phyloP scores from a whole-genome alignment of 2,797 vertebrate species.

The Aulostomus chinensis region DNA sequence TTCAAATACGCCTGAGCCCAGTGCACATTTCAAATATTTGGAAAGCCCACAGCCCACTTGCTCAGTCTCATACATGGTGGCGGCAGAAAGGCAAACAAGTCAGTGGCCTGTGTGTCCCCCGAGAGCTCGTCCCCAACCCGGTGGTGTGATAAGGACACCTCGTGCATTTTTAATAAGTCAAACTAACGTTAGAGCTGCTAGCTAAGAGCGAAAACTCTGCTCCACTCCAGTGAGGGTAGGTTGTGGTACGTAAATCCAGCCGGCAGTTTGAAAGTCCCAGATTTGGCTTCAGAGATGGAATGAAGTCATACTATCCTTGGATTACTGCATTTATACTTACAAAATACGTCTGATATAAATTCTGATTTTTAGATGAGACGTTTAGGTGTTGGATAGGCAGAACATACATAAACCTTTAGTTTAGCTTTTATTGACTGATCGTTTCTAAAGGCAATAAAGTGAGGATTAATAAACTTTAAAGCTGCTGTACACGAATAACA shows the following conservation, averaged over 20 bases:
- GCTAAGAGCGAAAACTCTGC: neutral
- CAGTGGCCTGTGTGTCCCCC: neutral
- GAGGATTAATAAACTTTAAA: neutral
- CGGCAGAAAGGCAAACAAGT: neutral
- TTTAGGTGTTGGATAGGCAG: too few species aligned
- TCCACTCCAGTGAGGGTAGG: neutral
- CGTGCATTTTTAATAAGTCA: conserved; percentile 33
- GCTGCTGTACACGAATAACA: neutral
- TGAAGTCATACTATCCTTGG: too few species aligned
- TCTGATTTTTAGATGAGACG: neutral
- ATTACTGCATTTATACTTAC: too few species aligned
- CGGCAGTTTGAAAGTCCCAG: too few species aligned
- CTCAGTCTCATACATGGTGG: neutral
- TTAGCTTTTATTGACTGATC: too few species aligned
- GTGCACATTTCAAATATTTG: conserved; percentile 8
- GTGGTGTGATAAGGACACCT: conserved; percentile 11
- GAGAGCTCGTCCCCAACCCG: neutral
- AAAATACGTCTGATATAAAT: too few species aligned
- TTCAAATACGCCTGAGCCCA: conserved; percentile 1
- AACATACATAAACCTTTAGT: too few species aligned
- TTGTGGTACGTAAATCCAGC: too few species aligned
- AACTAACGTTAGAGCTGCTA: neutral
- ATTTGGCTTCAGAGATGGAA: too few species aligned
- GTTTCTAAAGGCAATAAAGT: too few species aligned
- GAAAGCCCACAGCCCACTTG: neutral